phyloP scores from a whole-genome alignment of 2,797 vertebrate species.

The Hydrophis major region DNA sequence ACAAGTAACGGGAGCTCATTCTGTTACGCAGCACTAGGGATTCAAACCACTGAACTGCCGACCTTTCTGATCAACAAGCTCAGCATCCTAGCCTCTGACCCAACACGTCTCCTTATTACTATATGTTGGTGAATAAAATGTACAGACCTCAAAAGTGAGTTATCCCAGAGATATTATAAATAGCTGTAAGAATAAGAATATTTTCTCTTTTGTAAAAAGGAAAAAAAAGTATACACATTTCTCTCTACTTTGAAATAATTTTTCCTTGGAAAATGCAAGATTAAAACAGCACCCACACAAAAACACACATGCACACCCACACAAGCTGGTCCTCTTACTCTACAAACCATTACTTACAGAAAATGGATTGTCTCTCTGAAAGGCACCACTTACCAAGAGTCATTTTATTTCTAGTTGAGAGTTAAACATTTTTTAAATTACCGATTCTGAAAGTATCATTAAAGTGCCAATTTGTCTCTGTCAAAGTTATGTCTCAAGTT shows the following conservation, averaged over 20 bases:
- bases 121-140: not conserved
- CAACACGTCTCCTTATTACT: too few relatives aligned
- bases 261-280: not conserved
- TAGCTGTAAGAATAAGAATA: not conserved
- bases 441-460: not conserved
- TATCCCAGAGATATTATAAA: not conserved
- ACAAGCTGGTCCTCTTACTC: not conserved
- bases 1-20: too few relatives aligned
- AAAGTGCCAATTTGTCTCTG: not conserved
- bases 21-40: too few relatives aligned
- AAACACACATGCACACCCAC: not conserved
- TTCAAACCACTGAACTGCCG: too few relatives aligned
- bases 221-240: not conserved
- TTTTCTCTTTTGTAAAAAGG: not conserved
- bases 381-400: not conserved
- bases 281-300: not conserved
- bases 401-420: constrained; percentile 5
- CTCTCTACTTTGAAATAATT: not conserved
- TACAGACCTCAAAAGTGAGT: not conserved
- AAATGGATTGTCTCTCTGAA: not conserved
- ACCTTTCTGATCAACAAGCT: too few relatives aligned
- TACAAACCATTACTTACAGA: not conserved
- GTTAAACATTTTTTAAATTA: not conserved
- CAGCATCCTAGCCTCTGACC: too few relatives aligned
- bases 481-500: not conserved